These are phyloP conservation scores for Dasypus novemcinctus DNA, from an alignment of 2,113 vertebrate species.

Conservation along the genomic window DNA sequence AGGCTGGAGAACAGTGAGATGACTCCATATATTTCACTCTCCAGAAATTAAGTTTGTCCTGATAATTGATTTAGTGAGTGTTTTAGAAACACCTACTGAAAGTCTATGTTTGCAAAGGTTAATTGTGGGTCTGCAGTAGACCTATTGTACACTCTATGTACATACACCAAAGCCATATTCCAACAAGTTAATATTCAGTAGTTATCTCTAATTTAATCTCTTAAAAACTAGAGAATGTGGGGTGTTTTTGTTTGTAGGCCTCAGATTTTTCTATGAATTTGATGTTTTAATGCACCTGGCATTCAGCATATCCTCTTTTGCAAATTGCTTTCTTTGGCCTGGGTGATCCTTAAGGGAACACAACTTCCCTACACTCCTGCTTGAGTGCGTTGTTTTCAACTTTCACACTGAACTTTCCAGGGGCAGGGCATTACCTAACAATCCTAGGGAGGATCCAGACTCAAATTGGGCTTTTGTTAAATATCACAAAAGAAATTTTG, in stretches of 20 bases:
- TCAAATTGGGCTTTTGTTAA: not conserved
- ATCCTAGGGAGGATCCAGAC: not conserved
- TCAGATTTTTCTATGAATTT: conserved; percentile 33
- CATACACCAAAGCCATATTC: not conserved
- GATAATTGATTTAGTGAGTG: not conserved
- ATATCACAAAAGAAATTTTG: not conserved
- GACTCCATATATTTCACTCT: not conserved
- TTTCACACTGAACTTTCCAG: not conserved
- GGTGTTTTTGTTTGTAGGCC: not conserved
- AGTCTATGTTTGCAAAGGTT: not conserved
- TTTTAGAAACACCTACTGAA: not conserved
- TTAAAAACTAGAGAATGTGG: not conserved
- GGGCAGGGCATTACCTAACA: not conserved
- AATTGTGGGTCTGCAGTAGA: not conserved
- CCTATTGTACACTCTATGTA: not conserved
- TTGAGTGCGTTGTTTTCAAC: not conserved
- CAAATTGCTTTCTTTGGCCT: not conserved
- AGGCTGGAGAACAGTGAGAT: not conserved
- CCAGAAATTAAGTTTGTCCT: not conserved
- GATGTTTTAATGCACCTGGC: not conserved
- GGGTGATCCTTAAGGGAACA: not conserved
- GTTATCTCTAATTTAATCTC: not conserved
- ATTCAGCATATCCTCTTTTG: not conserved
- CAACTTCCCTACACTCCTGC: not conserved
- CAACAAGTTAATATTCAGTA: not conserved